Evolutionary conservation across 1,140 invertebrate species (phyloP).

Genomic region (Drosophila willistoni): DNA sequence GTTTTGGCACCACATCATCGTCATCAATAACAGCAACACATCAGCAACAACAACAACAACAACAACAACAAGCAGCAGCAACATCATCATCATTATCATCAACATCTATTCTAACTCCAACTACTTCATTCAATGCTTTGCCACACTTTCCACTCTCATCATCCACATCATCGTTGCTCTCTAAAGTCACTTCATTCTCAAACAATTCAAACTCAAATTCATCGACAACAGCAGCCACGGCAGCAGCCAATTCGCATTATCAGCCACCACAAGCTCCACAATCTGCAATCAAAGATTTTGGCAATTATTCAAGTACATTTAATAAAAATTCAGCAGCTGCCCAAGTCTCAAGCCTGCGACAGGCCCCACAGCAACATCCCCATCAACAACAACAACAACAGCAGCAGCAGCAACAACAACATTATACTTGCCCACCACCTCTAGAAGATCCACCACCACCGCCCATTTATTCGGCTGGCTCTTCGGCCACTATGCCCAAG

Average conservation of each 20-base stretch:
- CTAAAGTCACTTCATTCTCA: constrained; percentile 80
- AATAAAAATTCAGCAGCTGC: constrained; percentile 74
- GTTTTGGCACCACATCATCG: constrained; percentile 73
- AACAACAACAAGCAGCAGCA: constrained; percentile 21
- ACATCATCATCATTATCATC: constrained; percentile 31
- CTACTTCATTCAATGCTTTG: constrained; percentile 71
- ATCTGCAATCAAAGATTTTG: constrained; percentile 58
- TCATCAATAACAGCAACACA: constrained; percentile 36
- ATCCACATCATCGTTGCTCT: constrained; percentile 80
- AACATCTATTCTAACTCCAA: constrained; percentile 53
- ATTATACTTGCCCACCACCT: constrained; percentile 77
- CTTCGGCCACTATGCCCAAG: constrained; percentile 77
- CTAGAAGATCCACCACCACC: constrained; percentile 80
- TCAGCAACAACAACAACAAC: constrained; percentile 30
- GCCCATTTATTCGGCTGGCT: constrained; percentile 64
- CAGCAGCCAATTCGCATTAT: constrained; percentile 64
- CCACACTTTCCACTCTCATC: constrained; percentile 80
- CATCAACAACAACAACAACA: constrained; percentile 42
- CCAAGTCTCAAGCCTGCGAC: constrained; percentile 65
- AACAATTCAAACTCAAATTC: constrained; percentile 46
- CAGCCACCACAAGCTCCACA: constrained; percentile 65
- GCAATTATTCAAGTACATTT: constrained; percentile 75
- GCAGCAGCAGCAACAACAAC: constrained; percentile 65
- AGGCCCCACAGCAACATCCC: constrained; percentile 41
- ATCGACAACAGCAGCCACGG: constrained; percentile 39